Base-by-base conservation (phyloP, 2,797 vertebrate species). In the Leontopithecus rosalia region DNA sequence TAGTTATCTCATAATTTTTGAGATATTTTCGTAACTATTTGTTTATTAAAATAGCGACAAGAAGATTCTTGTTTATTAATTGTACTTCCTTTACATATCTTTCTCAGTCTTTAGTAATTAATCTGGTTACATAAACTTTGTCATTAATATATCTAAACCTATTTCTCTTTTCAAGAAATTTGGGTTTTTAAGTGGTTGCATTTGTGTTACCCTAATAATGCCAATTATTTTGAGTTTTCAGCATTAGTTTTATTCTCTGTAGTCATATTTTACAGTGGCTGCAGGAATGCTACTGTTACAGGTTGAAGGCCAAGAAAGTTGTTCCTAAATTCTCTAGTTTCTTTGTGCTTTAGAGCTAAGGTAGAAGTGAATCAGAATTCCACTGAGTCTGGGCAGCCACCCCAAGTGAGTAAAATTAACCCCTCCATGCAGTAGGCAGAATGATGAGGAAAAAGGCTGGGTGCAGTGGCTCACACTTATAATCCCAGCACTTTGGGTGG, bases 31-130 rank as follows among this genome's bases (percentile, higher is more conserved):
- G 30, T 84, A 95, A 48, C 36, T 88, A 55, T 85, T 89, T 90
- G 26, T 70, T 92, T 41, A 83, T 88, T 41, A 84, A 93, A 93
- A 89, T 52, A 86, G 73, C 70, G 89, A 85, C 24, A 80, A 86
- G 92, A 81, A 72, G 33, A 26, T 33, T 61, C 46, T 88, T 83
- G 17, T 92, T 96, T 84, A 64, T 85, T 88, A 82, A 75, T 26
- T 92, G 33, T 75, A 5, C n/a, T 87, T 93, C 48, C 43, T 80
- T 84, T 70, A 36, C 17, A 13, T 57, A 83, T 85, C 26, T 91
- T 93, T 61, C 13, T 9, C 33, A 77, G 28, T 87, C 52, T 83
- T 90, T 46, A 50, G 6, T 41, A 73, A 77, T 94, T 79, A 81
- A 50, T 55, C 48, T 67, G 26, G 9, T 52, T 79, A 39, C 82